Evolutionary conservation across 2,888 invertebrate genomes (phyloP), one percentile per base, ranked within the genome.

Genomic region (Cactoblastis cactorum): DNA sequence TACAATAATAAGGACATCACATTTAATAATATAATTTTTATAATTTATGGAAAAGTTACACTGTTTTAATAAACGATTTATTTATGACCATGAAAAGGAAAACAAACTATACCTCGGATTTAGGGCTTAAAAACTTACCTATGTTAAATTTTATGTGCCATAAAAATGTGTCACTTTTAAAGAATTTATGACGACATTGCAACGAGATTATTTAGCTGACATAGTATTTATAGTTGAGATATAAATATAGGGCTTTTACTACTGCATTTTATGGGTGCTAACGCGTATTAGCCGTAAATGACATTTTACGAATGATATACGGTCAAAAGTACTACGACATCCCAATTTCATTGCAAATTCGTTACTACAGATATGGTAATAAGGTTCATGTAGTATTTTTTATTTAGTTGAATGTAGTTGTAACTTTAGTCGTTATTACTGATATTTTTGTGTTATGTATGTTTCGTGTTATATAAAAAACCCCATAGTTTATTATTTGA

Each of bases 181-280:
- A 28, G 43, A 43, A 43, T 43, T 43, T 43, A 43, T 43, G 28
- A 17, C 11, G 11, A 11, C 28, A 43, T 43, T 28, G 43, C 28
- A 43, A 43, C 28, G 43, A 43, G 43, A 43, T 43, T 43, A 43
- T 28, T 11, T 43, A 28, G 43, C 43, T 28, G 17, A 43, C 32
- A n/a, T 43, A 43, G 43, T 43, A 43, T 43, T 43, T 43, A 43
- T 32, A 43, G 43, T 43, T 28, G 9, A 15, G 9, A 43, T 43
- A 24, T 35, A 34, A 49, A 39, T 46, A 45, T 45, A 51, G 35
- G 47, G 24, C 46, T 11, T 38, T 38, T 41, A 43, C 28, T 8
- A n/a, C 28, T 28, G 9, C 28, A 28, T 43, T 43, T 43, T 43
- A 43, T 43, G n/a, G 28, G 28, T 15, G 14, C 14, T 41, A 43